Evolutionary conservation across 2,888 invertebrate genomes (phyloP).

Genomic region (Ophion ventricosus): DNA sequence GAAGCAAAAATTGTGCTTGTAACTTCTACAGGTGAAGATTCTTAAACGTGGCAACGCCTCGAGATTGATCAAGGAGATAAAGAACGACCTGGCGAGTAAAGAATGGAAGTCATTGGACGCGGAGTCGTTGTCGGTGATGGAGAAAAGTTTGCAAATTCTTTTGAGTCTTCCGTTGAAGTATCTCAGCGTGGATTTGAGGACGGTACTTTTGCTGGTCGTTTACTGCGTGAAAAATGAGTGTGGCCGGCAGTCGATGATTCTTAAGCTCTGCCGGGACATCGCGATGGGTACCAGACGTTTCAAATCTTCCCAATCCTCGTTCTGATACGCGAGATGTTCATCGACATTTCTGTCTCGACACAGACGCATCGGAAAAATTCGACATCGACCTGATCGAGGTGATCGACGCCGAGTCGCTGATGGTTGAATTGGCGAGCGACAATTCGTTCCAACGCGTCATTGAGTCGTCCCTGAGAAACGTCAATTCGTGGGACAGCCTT

Average conservation of each 20-base stretch:
- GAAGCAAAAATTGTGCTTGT: slow-evolving; percentile 16
- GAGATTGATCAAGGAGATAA: slow-evolving; percentile 68
- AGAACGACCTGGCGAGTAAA: slow-evolving; percentile 64
- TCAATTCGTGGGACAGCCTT: slow-evolving; percentile 66
- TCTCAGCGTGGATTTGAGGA: slow-evolving; percentile 68
- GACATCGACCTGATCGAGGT: slow-evolving; percentile 72
- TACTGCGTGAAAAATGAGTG: slow-evolving; percentile 73
- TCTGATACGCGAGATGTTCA: background rate
- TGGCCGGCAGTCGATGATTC: slow-evolving; percentile 50
- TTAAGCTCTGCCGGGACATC: slow-evolving; percentile 67
- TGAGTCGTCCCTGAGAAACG: slow-evolving; percentile 71
- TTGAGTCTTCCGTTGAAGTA: slow-evolving; percentile 72
- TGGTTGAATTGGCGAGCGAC: slow-evolving; percentile 68
- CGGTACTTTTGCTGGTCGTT: slow-evolving; percentile 71
- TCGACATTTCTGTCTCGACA: background rate
- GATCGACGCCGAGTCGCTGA: slow-evolving; percentile 69
- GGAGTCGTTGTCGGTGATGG: slow-evolving; percentile 17
- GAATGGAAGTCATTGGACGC: slow-evolving; percentile 69
- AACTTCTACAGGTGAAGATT: slow-evolving; percentile 54
- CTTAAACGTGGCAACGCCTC: slow-evolving; percentile 56
- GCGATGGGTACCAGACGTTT: slow-evolving; percentile 71
- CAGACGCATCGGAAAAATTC: slow-evolving; percentile 73
- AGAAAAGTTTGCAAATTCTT: slow-evolving; percentile 62
- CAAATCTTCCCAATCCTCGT: background rate
- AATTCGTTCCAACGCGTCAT: slow-evolving; percentile 68